phyloP scores from a whole-genome alignment of 2,113 vertebrate species.

The Laticauda colubrina region DNA sequence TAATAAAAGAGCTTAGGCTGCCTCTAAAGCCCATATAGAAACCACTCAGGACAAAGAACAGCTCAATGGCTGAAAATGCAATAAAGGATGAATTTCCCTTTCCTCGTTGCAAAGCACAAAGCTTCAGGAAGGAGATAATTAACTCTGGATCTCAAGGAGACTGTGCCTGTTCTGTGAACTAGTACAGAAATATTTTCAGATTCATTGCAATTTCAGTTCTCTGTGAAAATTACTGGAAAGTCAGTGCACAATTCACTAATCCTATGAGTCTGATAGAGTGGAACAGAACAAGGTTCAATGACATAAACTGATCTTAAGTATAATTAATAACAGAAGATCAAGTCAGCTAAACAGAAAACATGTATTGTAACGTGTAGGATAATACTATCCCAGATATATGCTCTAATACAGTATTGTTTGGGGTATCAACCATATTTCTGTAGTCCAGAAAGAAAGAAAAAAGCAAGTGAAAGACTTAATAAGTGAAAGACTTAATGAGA shows the following conservation, averaged over 20 bases:
- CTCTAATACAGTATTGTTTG: fast-evolving
- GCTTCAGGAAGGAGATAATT: background rate
- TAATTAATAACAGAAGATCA: background rate
- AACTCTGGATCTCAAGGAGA: background rate
- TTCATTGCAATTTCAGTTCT: fast-evolving
- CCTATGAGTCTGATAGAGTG: background rate
- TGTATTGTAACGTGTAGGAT: background rate
- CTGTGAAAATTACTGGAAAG: background rate
- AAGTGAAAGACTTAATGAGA: background rate
- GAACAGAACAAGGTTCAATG: slow-evolving; percentile 9
- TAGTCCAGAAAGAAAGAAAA: background rate
- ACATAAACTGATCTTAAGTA: background rate
- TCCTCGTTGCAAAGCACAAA: background rate
- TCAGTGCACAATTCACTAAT: background rate
- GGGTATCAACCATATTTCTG: slow-evolving; percentile 41
- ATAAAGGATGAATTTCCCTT: slow-evolving; percentile 22
- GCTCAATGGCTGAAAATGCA: background rate
- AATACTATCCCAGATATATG: background rate
- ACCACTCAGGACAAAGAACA: background rate
- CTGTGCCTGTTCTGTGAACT: background rate
- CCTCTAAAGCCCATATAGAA: slow-evolving; percentile 16
- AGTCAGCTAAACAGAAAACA: background rate
- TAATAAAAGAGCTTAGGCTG: slow-evolving; percentile 32
- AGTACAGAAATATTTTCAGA: fast-evolving
- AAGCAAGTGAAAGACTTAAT: background rate